phyloP scores from a whole-genome alignment of 1,140 invertebrate genomes.

The Nilaparvata lugens region DNA sequence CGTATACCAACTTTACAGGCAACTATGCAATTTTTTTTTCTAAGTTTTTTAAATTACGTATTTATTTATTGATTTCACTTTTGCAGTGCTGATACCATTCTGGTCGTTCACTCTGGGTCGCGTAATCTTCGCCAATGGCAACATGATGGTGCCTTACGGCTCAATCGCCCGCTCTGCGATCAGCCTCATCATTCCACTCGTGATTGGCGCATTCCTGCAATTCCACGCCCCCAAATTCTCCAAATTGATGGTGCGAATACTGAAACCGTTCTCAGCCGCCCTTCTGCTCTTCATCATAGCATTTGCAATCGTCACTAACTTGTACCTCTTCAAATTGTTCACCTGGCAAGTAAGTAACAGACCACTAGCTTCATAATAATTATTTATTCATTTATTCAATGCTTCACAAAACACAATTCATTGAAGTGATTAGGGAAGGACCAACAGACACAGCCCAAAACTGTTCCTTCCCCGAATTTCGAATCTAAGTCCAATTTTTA shows the following conservation, averaged over 20 bases:
- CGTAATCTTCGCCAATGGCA: slow-evolving; percentile 51
- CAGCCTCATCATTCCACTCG: slow-evolving; percentile 72
- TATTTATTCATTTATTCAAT: slow-evolving; percentile 9
- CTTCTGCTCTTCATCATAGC: slow-evolving; percentile 82
- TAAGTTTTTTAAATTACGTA: too few species aligned
- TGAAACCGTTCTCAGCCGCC: slow-evolving; percentile 76
- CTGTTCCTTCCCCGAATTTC: too few species aligned
- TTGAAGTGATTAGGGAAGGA: too few species aligned
- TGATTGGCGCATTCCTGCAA: slow-evolving; percentile 69
- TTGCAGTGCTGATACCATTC: slow-evolving; percentile 81
- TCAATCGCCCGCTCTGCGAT: slow-evolving; percentile 67
- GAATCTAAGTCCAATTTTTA: too few species aligned
- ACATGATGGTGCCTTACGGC: slow-evolving; percentile 68
- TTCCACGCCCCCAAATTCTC: slow-evolving; percentile 53
- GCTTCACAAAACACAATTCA: too few species aligned
- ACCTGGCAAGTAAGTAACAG: slow-evolving; percentile 67
- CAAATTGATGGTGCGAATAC: slow-evolving; percentile 60
- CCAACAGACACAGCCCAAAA: too few species aligned
- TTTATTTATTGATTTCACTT: slow-evolving; percentile 26
- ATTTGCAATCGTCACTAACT: slow-evolving; percentile 86
- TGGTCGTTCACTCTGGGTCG: slow-evolving; percentile 92
- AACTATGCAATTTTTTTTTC: too few species aligned
- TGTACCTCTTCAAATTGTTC: slow-evolving; percentile 83
- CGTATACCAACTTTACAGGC: too few species aligned
- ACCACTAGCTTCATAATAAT: too few species aligned